phyloP scores from a whole-genome alignment of 2,797 vertebrate genomes.

The Ptychobarbus kaznakovi region DNA sequence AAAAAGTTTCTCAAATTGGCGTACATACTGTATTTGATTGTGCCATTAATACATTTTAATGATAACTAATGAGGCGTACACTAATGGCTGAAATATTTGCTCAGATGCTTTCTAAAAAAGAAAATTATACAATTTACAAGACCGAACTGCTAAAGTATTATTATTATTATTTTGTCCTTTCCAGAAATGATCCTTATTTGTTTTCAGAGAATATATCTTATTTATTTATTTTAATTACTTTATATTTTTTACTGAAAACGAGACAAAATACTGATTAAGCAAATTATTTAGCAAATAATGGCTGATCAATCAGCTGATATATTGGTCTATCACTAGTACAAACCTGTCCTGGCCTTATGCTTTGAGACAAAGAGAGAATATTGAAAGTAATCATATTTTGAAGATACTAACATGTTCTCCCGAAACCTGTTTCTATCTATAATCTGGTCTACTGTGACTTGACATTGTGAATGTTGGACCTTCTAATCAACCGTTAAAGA shows the following conservation, averaged over 20 bases:
- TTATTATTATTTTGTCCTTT: no score
- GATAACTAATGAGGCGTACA: not conserved
- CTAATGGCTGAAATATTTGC: not conserved
- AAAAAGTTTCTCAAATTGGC: not conserved
- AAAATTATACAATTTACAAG: not conserved
- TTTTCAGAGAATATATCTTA: not conserved
- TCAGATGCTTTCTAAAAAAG: not conserved
- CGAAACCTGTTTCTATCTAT: not conserved
- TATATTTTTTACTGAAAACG: not conserved
- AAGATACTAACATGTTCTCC: not conserved
- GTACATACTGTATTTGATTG: not conserved
- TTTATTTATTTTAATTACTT: no score
- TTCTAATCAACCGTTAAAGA: not conserved
- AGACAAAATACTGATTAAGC: not conserved
- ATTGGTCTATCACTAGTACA: not conserved
- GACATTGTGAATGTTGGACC: not conserved
- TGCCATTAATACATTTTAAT: not conserved
- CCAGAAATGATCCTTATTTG: not conserved
- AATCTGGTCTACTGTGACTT: not conserved
- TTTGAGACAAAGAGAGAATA: not conserved
- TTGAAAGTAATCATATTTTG: no score
- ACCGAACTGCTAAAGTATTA: not conserved
- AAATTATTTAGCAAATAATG: not conserved
- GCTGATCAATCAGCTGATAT: not conserved
- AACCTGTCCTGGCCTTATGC: not conserved